These are phyloP conservation scores for Psilopsiagon aurifrons DNA, from an alignment of 2,113 vertebrate species.

Conservation along the genomic window DNA sequence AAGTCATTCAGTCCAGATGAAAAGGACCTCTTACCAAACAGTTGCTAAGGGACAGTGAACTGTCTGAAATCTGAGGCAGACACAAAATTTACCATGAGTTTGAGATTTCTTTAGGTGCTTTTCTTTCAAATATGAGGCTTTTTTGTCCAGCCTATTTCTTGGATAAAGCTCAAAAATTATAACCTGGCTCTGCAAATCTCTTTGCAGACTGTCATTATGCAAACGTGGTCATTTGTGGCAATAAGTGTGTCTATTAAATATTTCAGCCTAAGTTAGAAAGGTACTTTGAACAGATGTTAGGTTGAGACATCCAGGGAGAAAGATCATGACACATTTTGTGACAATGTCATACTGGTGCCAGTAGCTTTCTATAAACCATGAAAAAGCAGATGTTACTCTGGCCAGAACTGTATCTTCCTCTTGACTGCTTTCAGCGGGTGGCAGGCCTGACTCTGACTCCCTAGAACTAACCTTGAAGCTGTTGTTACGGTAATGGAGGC, in stretches of 20 bases:
- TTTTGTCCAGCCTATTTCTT: background rate
- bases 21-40: background rate
- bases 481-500: background rate
- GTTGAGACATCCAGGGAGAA: slow-evolving; percentile 5
- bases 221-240: background rate
- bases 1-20: background rate
- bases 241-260: background rate
- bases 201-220: background rate
- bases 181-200: background rate
- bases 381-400: slow-evolving; percentile 13
- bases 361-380: background rate
- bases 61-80: background rate
- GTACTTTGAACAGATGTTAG: slow-evolving; percentile 24
- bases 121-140: background rate
- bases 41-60: background rate
- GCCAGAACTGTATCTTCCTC: background rate
- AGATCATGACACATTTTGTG: background rate
- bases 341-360: background rate
- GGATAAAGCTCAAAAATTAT: background rate
- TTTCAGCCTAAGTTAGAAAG: background rate
- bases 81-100: background rate
- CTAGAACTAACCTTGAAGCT: background rate
- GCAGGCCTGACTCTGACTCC: background rate
- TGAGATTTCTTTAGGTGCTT: background rate
- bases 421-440: background rate